phyloP scores from a whole-genome alignment of 2,888 invertebrate species.

The Tigriopus californicus region DNA sequence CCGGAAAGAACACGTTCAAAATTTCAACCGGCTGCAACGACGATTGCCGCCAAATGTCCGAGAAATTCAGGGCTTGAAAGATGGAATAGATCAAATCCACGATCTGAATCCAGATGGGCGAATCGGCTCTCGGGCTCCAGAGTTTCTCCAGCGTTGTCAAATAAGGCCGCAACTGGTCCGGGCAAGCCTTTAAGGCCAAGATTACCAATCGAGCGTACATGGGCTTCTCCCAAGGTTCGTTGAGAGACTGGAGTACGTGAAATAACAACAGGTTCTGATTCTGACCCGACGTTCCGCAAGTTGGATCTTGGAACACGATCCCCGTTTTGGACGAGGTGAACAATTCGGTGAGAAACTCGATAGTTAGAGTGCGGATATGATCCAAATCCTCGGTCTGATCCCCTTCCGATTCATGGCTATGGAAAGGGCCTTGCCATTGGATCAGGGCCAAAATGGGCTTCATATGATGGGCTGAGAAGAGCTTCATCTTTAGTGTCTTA shows the following conservation, averaged over 20 bases:
- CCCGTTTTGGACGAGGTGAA: constrained; percentile 1
- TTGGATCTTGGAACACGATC: neutral
- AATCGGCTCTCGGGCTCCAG: neutral
- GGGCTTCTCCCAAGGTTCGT: neutral
- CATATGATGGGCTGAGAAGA: neutral
- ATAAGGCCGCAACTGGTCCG: constrained; percentile 9
- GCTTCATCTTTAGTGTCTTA: constrained; percentile 9
- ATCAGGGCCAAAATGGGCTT: neutral
- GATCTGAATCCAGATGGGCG: neutral
- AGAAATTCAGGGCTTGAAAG: neutral
- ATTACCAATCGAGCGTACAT: neutral
- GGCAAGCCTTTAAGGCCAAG: neutral
- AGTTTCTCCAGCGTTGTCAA: neutral
- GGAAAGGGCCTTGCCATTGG: neutral
- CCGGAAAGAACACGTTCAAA: neutral
- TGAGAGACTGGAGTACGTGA: neutral
- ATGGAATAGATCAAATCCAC: neutral
- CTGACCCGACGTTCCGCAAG: constrained; percentile 1
- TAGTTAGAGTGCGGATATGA: neutral
- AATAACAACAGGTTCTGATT: constrained; percentile 4
- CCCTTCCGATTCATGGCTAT: neutral
- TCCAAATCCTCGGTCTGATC: neutral
- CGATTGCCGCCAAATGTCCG: neutral
- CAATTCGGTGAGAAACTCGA: neutral
- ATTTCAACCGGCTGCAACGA: neutral